Evolutionary conservation across 2,888 invertebrate genomes (phyloP).

Genomic region (Hedya salicella): DNA sequence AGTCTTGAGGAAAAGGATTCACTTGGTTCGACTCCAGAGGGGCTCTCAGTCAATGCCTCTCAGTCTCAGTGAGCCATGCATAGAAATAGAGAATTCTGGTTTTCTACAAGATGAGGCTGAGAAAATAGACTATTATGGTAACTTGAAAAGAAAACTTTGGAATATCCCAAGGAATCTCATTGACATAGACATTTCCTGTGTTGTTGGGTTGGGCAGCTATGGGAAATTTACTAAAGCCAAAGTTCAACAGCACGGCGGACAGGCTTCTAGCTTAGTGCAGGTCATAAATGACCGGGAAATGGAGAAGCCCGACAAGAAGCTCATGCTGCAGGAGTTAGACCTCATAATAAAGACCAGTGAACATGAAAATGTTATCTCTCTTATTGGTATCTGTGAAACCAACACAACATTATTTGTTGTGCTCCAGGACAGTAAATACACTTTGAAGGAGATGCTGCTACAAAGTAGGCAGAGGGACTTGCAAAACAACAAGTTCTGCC

Average conservation of each 20-base stretch:
- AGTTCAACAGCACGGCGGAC: constrained; percentile 86
- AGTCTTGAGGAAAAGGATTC: constrained; percentile 79
- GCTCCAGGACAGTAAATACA: constrained; percentile 87
- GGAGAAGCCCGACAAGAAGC: constrained; percentile 79
- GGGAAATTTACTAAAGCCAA: constrained; percentile 91
- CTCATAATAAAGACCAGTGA: constrained; percentile 88
- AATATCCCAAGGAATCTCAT: constrained; percentile 89
- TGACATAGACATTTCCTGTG: constrained; percentile 88
- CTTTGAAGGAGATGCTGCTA: constrained; percentile 89
- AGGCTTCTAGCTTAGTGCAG: constrained; percentile 86
- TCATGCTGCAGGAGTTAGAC: constrained; percentile 89
- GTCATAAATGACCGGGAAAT: constrained; percentile 86
- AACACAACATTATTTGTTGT: constrained; percentile 90
- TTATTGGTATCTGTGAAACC: constrained; percentile 92
- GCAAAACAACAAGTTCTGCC: constrained; percentile 83
- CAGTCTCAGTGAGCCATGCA: constrained; percentile 91
- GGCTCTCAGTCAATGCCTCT: constrained; percentile 86
- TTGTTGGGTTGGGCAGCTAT: constrained; percentile 90
- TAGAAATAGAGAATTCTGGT: constrained; percentile 92
- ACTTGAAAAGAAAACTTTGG: constrained; percentile 90
- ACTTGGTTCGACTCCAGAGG: constrained; percentile 76
- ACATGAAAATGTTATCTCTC: constrained; percentile 89
- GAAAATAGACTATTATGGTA: constrained; percentile 88
- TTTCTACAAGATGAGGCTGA: constrained; percentile 90
- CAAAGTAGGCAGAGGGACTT: constrained; percentile 84